Percentiles rank a stretch among this genome's conserved stretches.
Evolutionary conservation across 2,113 vertebrate genomes (phyloP).

Genomic region (Copsychus sechellarum): DNA sequence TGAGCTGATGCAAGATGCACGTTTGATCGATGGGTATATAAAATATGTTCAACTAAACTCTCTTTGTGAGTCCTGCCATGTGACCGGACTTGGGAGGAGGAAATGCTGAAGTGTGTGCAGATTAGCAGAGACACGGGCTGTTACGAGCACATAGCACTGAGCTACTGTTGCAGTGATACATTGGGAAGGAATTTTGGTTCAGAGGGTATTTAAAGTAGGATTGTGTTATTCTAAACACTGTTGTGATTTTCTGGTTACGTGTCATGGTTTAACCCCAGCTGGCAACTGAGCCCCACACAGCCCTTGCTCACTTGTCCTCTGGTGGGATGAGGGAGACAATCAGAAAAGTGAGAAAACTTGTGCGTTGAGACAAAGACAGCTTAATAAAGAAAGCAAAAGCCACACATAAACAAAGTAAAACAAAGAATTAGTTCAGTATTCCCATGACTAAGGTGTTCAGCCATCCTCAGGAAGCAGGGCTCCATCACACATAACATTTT

Average conservation of each 20-base stretch:
- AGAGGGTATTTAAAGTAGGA: not conserved
- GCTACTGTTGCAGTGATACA: not conserved
- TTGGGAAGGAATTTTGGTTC: not conserved
- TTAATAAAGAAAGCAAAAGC: not conserved
- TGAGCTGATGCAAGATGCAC: slow-evolving; percentile 76
- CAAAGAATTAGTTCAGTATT: not conserved
- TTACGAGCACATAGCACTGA: not conserved
- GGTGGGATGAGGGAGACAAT: not conserved
- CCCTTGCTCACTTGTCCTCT: not conserved
- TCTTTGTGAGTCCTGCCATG: not conserved
- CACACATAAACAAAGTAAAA: not conserved
- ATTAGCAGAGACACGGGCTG: not conserved
- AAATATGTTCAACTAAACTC: not conserved
- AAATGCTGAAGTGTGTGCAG: not conserved
- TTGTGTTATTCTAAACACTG: not conserved
- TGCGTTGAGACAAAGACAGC: not conserved
- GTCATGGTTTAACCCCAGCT: not conserved
- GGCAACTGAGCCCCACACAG: not conserved
- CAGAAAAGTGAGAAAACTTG: not conserved
- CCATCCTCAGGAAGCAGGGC: not conserved
- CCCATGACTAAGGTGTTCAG: not conserved
- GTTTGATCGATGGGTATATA: slow-evolving; percentile 84
- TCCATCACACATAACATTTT: not conserved
- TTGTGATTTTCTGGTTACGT: not conserved
- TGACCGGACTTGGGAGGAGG: not conserved